Evolutionary conservation across 2,113 vertebrate species (phyloP).

Genomic region (Pipa parva): DNA sequence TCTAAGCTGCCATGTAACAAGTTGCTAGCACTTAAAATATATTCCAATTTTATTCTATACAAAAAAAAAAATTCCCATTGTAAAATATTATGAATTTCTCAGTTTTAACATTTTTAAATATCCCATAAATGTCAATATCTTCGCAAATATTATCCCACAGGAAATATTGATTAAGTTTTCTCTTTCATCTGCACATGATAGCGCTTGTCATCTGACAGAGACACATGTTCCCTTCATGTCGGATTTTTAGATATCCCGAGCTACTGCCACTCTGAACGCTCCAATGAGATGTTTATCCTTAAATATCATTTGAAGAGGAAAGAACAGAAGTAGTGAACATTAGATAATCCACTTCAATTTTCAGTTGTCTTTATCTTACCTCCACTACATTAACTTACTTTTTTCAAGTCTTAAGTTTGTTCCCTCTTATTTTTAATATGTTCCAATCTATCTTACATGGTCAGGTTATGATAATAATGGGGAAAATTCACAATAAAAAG

Average conservation of each 20-base stretch:
- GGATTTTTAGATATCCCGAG: slow-evolving; percentile 4
- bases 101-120: slow-evolving; percentile 14
- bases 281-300: slow-evolving; percentile 38
- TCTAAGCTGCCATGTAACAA: too few relatives aligned
- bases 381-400: slow-evolving; percentile 42
- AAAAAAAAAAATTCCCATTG: slow-evolving; percentile 4
- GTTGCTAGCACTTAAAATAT: too few relatives aligned
- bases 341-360: slow-evolving; percentile 10
- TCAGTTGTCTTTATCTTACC: not conserved
- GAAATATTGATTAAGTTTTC: not conserved
- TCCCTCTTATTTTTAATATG: slow-evolving; percentile 10
- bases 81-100: too few relatives aligned
- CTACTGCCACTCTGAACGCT: slow-evolving; percentile 1
- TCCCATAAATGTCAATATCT: not conserved
- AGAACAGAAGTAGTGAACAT: not conserved
- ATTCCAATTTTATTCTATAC: too few relatives aligned
- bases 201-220: slow-evolving; percentile 14
- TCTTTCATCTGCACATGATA: slow-evolving; percentile 15
- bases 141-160: not conserved
- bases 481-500: slow-evolving; percentile 15
- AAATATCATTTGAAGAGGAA: slow-evolving; percentile 16
- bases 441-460: slow-evolving; percentile 28
- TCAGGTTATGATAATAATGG: slow-evolving; percentile 14
- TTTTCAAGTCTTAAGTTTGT: not conserved
- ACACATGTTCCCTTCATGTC: slow-evolving; percentile 4